Percentiles rank a stretch among this genome's conserved stretches.
phyloP scores from a whole-genome alignment of 2,113 vertebrate species.

The Taurulus bubalis region DNA sequence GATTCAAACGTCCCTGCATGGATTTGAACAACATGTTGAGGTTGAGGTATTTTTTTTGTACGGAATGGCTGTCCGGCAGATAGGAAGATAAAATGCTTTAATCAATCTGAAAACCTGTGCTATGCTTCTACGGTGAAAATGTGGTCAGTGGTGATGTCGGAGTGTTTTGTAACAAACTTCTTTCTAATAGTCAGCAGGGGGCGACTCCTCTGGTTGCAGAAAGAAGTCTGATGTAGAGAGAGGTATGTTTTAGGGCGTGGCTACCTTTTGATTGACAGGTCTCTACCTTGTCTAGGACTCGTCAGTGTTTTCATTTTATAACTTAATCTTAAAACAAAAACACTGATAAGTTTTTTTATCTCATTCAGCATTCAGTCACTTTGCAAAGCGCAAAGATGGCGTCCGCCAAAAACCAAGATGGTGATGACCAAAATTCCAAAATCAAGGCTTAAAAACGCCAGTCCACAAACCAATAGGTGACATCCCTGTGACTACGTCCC shows the following conservation, averaged over 20 bases:
- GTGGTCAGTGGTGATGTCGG: neutral
- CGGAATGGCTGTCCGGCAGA: neutral
- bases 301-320: neutral
- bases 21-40: neutral
- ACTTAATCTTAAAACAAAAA: too few relatives aligned
- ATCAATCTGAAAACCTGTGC: neutral
- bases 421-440: neutral
- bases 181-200: too few relatives aligned
- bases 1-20: constrained; percentile 43
- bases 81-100: constrained; percentile 1
- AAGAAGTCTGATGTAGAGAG: too few relatives aligned
- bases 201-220: too few relatives aligned
- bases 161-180: neutral
- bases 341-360: too few relatives aligned
- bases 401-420: neutral
- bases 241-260: too few relatives aligned
- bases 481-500: neutral
- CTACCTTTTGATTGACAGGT: neutral
- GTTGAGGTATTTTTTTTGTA: neutral
- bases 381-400: neutral
- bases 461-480: neutral
- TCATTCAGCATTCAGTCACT: too few relatives aligned
- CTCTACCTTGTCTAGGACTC: neutral
- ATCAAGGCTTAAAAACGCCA: too few relatives aligned
- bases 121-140: neutral